Evolutionary conservation across 2,888 invertebrate genomes (phyloP), one percentile per base, ranked within the genome.

Genomic region (Nesidiocoris tenuis): DNA sequence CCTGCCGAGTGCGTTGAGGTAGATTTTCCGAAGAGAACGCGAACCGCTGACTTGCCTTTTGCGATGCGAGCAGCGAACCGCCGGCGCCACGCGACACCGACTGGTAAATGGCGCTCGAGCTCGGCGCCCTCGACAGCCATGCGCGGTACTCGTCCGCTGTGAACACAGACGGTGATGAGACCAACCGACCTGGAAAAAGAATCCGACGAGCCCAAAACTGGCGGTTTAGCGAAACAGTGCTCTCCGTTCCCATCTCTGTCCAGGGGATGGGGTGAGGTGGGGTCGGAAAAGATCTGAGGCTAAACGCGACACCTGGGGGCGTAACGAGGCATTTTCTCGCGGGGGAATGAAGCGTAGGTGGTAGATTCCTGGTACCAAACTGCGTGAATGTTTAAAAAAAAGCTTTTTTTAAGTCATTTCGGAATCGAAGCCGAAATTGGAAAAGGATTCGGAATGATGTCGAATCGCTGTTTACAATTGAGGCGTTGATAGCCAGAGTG

Each of bases 101-200:
- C 91, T 79, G 95, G 84, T 95, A 96, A 81, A 96, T 91, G 59
- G 96, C 96, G 79, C 94, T 94, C 76, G 95, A 95, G 77, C 81
- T 80, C 0, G 94, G 94, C 9, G 93, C 93, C 70, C 94, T 89
- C 78, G 94, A 91, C 82, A 96, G 85, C 96, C 96, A 96, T 80
- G 95, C 94, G 80, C 95, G 90, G 84, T 96, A 95, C 85, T 95
- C 95, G 85, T 94, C 95, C 82, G 94, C 92, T 80, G 94, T 94
- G 86, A 95, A 95, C 83, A 94, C 84, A 81, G 84, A 85, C 24
- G 85, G 85, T 64, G 85, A 85, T 67, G 85, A 85, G 55, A 85
- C 84, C 82, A 85, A 84, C 77, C 85, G 83, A 75, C 85, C 85
- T 85, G 80, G 72, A 72, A 72, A 56, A 17, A 39, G 39, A 54